Base-by-base conservation (phyloP, 2,888 invertebrate species). In the Hypomecis atomaria region DNA sequence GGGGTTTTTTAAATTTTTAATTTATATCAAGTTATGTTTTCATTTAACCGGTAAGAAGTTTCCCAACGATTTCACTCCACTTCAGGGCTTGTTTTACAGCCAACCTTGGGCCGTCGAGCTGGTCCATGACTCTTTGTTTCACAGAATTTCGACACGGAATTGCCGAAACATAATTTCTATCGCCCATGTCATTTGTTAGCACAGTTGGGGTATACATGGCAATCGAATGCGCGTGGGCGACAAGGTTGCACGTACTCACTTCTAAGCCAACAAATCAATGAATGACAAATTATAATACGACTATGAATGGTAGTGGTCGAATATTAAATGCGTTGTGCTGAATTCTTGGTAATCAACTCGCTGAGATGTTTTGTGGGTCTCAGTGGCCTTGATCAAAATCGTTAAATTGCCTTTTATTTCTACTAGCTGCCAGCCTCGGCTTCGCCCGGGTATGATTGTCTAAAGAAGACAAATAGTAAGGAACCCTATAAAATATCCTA, bases 221-320 rank as follows among this genome's bases (percentile, higher is more conserved):
- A 62, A 71, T 79, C 81, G 76, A 78, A 74, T 76, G 78, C 71
- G 79, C 77, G 88, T 88, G 73, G 89, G 89, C 71, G 79, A 69
- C 85, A 82, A 85, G 86, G 87, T 72, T 84, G 76, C 76, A 72
- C 78, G 76, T 74, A 78, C 76, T 68, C 78, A 72, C 77, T 76
- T 80, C 79, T 79, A 70, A 78, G 78, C 83, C 83, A 86, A 87
- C 86, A 86, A n/a, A 84, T 85, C 86, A 84, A 86, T 86, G 85
- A 82, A 85, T 83, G 82, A 87, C 82, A 84, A 87, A 88, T 86
- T 83, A 81, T 75, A 78, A 57, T 64, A 62, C 62, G 62, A 38
- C 60, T 61, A 61, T 65, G 57, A 65, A 66, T 66, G 38, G 49
- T 50, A 23, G 49, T 9, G 11, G 49, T 55, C 59, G 68, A 57